phyloP scores from a whole-genome alignment of 2,113 vertebrate genomes.

The Macquaria australasica region DNA sequence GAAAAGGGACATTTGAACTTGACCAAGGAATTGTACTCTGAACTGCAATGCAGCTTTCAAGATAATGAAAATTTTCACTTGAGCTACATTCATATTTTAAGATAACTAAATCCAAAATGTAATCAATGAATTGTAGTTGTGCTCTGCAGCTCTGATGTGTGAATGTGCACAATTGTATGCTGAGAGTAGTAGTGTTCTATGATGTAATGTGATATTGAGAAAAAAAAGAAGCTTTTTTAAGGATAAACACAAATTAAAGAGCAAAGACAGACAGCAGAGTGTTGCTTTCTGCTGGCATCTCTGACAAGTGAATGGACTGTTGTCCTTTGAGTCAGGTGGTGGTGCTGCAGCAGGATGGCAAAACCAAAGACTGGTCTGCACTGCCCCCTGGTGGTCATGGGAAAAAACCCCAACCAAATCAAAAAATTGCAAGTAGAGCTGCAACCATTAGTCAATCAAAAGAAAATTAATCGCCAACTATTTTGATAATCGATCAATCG shows the following conservation, averaged over 20 bases:
- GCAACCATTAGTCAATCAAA: too few species aligned
- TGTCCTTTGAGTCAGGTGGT: background rate
- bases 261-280: background rate
- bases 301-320: background rate
- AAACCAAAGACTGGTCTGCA: slow-evolving; percentile 33
- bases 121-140: background rate
- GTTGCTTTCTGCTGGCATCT: background rate
- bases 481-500: too few species aligned
- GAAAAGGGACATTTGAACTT: background rate
- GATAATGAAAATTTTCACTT: background rate
- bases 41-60: background rate
- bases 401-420: background rate
- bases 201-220: too few species aligned
- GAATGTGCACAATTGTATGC: background rate
- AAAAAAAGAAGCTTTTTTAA: background rate
- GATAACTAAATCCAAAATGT: background rate
- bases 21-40: background rate
- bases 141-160: background rate
- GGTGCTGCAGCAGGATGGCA: background rate
- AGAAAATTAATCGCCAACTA: too few species aligned
- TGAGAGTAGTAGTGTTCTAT: background rate
- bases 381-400: slow-evolving; percentile 67
- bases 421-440: background rate
- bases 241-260: background rate
- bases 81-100: background rate